A percentile compares a stretch with the other conserved stretches of the same genome.
These are phyloP conservation scores for Rhabdomys pumilio DNA, from an alignment of 2,797 vertebrate species.

Conservation along the genomic window DNA sequence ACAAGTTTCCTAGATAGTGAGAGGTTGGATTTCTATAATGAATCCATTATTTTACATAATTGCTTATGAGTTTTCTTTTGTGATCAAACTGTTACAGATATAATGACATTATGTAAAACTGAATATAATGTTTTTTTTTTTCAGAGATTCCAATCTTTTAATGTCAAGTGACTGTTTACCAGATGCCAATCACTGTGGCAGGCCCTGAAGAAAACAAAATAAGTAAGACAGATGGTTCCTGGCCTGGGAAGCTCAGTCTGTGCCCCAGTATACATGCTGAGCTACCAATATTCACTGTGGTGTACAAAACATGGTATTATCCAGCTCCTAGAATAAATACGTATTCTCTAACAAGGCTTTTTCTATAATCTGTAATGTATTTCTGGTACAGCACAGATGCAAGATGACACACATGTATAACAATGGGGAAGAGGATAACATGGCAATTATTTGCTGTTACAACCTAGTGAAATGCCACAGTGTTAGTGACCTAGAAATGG, in stretches of 20 bases:
- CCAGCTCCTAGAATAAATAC: conserved; percentile 51
- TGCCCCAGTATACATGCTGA: neutral
- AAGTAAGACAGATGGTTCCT: conserved; percentile 52
- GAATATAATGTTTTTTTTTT: conserved; percentile 65
- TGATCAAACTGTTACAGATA: conserved; percentile 54
- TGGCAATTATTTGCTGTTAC: conserved; percentile 54
- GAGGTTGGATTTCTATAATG: conserved; percentile 54
- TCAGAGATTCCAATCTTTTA: conserved; percentile 57
- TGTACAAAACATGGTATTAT: conserved; percentile 27
- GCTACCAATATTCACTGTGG: neutral
- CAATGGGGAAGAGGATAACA: conserved; percentile 40
- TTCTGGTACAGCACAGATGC: conserved; percentile 23
- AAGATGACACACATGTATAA: conserved; percentile 17
- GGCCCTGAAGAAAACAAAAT: conserved; percentile 58
- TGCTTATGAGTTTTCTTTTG: conserved; percentile 62
- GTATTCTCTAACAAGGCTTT: conserved; percentile 45
- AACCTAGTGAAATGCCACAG: conserved; percentile 32
- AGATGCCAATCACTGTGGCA: conserved; percentile 46
- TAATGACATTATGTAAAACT: conserved; percentile 58
- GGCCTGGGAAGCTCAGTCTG: conserved; percentile 34
- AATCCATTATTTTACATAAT: conserved; percentile 59
- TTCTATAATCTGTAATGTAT: conserved; percentile 35
- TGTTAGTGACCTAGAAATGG: conserved; percentile 68
- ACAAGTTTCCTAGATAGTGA: conserved; percentile 39
- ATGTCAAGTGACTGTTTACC: conserved; percentile 56